A percentile compares a stretch with the other conserved stretches of the same genome.
phyloP scores from a whole-genome alignment of 2,113 vertebrate genomes.

The Phylloscopus whistleri region DNA sequence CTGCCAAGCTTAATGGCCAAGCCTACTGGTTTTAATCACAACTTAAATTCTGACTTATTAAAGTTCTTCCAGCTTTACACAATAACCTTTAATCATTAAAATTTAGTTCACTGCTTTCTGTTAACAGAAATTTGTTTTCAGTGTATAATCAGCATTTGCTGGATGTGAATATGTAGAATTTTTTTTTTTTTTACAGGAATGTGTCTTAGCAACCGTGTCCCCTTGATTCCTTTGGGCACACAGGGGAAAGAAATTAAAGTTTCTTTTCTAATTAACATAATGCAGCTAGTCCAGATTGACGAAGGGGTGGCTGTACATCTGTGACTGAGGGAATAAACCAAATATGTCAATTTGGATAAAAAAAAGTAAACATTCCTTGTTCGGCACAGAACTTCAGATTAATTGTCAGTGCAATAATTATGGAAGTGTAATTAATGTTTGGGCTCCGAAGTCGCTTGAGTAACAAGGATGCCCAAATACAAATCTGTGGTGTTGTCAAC shows the following conservation, averaged over 20 bases:
- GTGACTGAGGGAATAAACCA: slow-evolving; percentile 55
- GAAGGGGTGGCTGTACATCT: slow-evolving; percentile 32
- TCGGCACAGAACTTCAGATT: slow-evolving; percentile 40
- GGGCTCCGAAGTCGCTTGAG: slow-evolving; percentile 22
- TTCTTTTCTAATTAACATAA: slow-evolving; percentile 55
- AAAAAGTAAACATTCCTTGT: slow-evolving; percentile 49
- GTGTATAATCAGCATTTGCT: neutral
- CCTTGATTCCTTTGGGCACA: neutral
- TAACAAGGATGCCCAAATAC: slow-evolving; percentile 19
- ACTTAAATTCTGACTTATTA: slow-evolving; percentile 25
- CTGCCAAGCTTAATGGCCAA: neutral
- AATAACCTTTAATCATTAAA: slow-evolving; percentile 13
- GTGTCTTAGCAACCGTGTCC: slow-evolving; percentile 21
- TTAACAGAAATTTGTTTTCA: neutral
- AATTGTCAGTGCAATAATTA: slow-evolving; percentile 61
- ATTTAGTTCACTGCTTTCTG: neutral
- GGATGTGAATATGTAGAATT: neutral
- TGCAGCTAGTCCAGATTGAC: slow-evolving; percentile 5
- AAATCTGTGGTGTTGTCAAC: slow-evolving; percentile 47
- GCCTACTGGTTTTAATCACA: slow-evolving; percentile 15
- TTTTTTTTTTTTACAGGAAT: neutral
- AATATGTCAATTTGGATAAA: slow-evolving; percentile 44
- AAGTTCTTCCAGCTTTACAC: neutral
- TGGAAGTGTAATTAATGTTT: slow-evolving; percentile 62
- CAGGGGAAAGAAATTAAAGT: slow-evolving; percentile 34